Base-by-base conservation (phyloP, 2,113 vertebrate species). In the Heterotis niloticus region DNA sequence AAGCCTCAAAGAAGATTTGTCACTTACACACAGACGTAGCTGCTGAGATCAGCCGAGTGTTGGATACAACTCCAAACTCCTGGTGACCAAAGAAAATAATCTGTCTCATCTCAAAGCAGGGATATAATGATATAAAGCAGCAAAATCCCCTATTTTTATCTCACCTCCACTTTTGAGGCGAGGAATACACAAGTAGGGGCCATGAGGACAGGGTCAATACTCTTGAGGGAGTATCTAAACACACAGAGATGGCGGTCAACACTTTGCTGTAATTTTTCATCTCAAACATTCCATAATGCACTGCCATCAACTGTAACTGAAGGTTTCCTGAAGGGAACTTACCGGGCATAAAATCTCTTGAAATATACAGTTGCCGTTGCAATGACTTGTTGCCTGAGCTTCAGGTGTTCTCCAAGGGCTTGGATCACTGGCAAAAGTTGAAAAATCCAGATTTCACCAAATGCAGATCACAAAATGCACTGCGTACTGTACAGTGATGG, bases 1-100 rank as follows among this genome's bases (percentile, higher is more conserved):
- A 68, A 16, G 59, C 57, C 62, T 56, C 24, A 34, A 14, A 23
- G 9, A 68, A 44, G 26, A 54, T 18, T 24, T 75, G 56, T 12
- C 81, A 98, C 98, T 96, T 95, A 99, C 98, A 97, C 86, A 99
- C 98, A 91, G 98, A 98, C 81, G 98, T 99, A 90, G 98, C 97
- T 91, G 98, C 98, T 90, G 97, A 94, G 89, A 96, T 99, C 88
- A 99, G 92, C 80, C 98, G 95, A 80, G 96, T 98, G 90, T 99
- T 99, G 85, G 98, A 99, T 83, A 99, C 97, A 60, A 99, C 98
- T 85, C 98, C 98, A 92, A 99, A 99, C 91, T 99, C 98, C 98
- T 99, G 88, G 16, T 83, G 85, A 18, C 16, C n/a, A 20, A 28
- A 68, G 59, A 73, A 78, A 67, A 78, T 20, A 1, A 0, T n/a